A percentile compares a stretch with the other conserved stretches of the same genome.
Conservation (phyloP, 92 coral and sea anemone genomes). For the Heteractis magnifica region DNA sequence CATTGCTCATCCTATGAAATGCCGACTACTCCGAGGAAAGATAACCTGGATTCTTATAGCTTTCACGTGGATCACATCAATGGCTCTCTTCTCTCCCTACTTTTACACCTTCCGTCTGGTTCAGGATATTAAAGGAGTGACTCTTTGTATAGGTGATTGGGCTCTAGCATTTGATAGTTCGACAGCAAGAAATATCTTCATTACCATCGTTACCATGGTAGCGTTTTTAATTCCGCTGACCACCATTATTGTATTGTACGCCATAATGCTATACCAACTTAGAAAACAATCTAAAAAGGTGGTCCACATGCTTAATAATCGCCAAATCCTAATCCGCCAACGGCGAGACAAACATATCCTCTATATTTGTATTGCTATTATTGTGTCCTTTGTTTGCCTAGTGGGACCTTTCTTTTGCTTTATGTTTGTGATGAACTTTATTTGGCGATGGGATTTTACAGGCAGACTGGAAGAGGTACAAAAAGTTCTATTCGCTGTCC, state of each 20-base stretch:
- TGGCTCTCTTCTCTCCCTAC: slow-evolving; percentile 24
- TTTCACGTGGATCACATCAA: slow-evolving; percentile 17
- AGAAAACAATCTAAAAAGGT: not conserved
- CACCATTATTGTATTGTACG: not conserved
- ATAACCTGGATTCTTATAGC: not conserved
- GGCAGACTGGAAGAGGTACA: not conserved
- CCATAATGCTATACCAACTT: slow-evolving; percentile 13
- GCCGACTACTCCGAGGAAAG: not conserved
- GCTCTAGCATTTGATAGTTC: slow-evolving; percentile 10
- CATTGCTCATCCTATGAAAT: slow-evolving; percentile 7
- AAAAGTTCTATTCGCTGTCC: not conserved
- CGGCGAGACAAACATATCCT: slow-evolving; percentile 24
- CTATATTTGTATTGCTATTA: slow-evolving; percentile 4
- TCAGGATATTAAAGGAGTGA: not conserved
- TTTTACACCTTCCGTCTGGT: not conserved
- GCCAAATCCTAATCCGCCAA: not conserved
- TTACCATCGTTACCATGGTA: not conserved
- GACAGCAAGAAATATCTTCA: not conserved
- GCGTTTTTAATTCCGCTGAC: slow-evolving; percentile 7
- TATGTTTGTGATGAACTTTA: not conserved
- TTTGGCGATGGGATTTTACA: slow-evolving; percentile 2
- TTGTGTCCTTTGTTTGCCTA: not conserved
- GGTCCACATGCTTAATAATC: slow-evolving; percentile 6
- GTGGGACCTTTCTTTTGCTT: slow-evolving; percentile 23
- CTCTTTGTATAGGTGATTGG: not conserved